Percentiles rank a stretch among this genome's conserved stretches.
Evolutionary conservation across 2,797 vertebrate species (phyloP).

Genomic region (Avahi laniger): DNA sequence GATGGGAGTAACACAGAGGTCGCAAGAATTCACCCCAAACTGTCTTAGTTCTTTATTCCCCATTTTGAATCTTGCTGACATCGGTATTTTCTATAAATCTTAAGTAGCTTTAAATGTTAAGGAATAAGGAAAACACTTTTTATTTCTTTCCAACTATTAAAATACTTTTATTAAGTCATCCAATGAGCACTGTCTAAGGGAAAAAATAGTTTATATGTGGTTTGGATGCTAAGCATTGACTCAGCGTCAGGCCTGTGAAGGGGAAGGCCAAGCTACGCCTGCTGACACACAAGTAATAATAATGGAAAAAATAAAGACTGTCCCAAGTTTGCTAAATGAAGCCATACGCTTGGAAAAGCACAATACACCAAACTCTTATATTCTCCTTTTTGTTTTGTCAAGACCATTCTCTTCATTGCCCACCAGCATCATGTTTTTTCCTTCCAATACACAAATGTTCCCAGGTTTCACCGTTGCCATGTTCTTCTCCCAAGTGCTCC

Average conservation of each 20-base stretch:
- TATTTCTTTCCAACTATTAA: constrained; percentile 28
- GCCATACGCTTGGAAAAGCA: constrained; percentile 26
- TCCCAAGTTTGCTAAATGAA: constrained; percentile 54
- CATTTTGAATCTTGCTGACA: background rate
- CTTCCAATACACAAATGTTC: constrained; percentile 51
- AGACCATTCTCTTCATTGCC: constrained; percentile 7
- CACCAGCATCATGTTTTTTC: background rate
- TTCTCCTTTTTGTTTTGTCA: background rate
- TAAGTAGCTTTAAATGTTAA: constrained; percentile 14
- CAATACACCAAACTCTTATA: constrained; percentile 2
- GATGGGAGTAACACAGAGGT: background rate
- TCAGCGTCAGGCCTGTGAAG: constrained; percentile 17
- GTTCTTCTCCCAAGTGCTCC: background rate
- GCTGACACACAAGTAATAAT: constrained; percentile 35
- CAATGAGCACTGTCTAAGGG: constrained; percentile 52
- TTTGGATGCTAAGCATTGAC: constrained; percentile 54
- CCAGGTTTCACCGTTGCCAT: constrained; percentile 22
- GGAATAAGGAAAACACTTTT: constrained; percentile 21
- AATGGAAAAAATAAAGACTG: background rate
- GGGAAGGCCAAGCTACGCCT: background rate
- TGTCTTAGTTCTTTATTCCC: background rate
- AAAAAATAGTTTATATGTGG: constrained; percentile 26
- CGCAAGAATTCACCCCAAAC: background rate
- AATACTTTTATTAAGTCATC: constrained; percentile 58
- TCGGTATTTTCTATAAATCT: background rate